Percentiles rank a stretch among this genome's conserved stretches.
These are phyloP conservation scores for Prenolepis imparis DNA, from an alignment of 2,888 invertebrate species.

Conservation along the genomic window DNA sequence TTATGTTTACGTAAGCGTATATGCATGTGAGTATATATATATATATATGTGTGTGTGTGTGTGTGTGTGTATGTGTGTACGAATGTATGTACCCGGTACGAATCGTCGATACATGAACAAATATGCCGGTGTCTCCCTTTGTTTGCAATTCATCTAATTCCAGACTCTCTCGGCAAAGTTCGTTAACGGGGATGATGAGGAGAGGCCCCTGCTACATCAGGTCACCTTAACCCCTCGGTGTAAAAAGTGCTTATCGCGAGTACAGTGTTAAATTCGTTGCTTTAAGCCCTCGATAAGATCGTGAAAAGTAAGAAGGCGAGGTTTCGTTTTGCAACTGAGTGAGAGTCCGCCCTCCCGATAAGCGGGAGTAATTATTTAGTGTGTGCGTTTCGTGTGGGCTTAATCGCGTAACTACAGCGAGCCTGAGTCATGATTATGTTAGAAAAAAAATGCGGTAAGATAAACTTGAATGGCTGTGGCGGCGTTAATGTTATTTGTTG, in stretches of 20 bases:
- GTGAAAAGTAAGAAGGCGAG: conserved; percentile 31
- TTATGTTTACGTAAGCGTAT: background rate
- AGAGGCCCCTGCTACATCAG: background rate
- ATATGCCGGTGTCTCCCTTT: conserved; percentile 41
- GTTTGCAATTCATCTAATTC: conserved; percentile 54
- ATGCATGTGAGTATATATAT: too few relatives aligned
- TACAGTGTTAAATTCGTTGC: conserved; percentile 24
- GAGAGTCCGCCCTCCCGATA: conserved; percentile 31
- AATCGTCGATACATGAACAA: conserved; percentile 45
- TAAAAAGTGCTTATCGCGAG: conserved; percentile 32
- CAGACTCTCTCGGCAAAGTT: conserved; percentile 28
- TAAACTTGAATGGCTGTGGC: background rate
- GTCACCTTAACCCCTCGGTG: conserved; percentile 7
- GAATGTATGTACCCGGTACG: background rate
- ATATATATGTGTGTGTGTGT: background rate
- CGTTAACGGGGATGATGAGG: conserved; percentile 34
- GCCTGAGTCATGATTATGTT: conserved; percentile 6
- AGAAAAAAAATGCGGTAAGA: background rate
- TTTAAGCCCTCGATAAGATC: conserved; percentile 29
- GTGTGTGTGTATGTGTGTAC: background rate
- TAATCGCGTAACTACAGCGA: conserved; percentile 21
- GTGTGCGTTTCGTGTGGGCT: conserved; percentile 15
- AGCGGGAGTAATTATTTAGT: conserved; percentile 41
- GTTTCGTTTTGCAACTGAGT: conserved; percentile 12
- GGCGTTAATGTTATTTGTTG: background rate